phyloP scores from a whole-genome alignment of 2,113 vertebrate species.

The Pachyramphus minor region DNA sequence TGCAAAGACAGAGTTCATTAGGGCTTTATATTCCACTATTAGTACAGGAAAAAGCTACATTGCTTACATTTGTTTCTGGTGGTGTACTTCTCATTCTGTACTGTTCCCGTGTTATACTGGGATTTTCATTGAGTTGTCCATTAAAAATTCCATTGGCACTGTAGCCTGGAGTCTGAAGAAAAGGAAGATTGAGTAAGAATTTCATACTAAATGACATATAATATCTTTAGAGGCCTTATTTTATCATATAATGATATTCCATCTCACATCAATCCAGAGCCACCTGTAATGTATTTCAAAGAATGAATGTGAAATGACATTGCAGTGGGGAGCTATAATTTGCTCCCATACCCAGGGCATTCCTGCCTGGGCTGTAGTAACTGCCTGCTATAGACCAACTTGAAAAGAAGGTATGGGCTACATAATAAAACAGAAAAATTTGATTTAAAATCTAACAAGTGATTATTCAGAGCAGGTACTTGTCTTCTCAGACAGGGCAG shows the following conservation, averaged over 20 bases:
- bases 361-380: neutral
- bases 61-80: neutral
- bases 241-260: slow-evolving; percentile 37
- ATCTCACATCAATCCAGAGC: slow-evolving; percentile 8
- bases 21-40: neutral
- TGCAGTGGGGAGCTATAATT: neutral
- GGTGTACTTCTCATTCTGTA: neutral
- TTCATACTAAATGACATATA: slow-evolving; percentile 36
- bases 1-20: neutral
- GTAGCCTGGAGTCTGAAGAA: neutral
- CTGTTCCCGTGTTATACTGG: neutral
- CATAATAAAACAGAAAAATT: neutral
- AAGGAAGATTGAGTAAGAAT: slow-evolving; percentile 35
- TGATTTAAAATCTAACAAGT: neutral
- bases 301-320: slow-evolving; percentile 15
- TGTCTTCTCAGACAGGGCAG: neutral
- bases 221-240: slow-evolving; percentile 27
- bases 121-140: neutral
- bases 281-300: slow-evolving; percentile 19
- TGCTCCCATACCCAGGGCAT: neutral
- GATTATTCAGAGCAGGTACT: neutral
- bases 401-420: neutral
- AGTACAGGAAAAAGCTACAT: neutral
- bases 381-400: neutral
- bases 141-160: neutral